Percentiles rank a stretch among this genome's conserved stretches.
These are phyloP conservation scores for Zelleria hepariella DNA, from an alignment of 2,888 invertebrate species.

Conservation along the genomic window DNA sequence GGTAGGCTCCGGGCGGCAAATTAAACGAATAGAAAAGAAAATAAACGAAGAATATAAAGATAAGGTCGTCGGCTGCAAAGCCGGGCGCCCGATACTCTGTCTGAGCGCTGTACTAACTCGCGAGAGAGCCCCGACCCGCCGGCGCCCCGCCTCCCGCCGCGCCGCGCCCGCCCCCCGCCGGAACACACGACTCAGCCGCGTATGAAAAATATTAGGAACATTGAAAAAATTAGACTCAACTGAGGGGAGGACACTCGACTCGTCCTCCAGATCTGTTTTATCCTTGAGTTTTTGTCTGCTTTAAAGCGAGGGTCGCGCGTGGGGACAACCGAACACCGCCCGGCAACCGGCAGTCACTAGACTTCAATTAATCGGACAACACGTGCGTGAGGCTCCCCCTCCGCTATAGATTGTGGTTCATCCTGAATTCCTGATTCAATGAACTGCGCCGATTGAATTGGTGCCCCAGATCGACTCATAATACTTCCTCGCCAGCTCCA, in stretches of 20 bases:
- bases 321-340: conserved; percentile 15
- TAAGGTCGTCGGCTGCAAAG: conserved; percentile 64
- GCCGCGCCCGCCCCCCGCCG: conserved; percentile 30
- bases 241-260: conserved; percentile 25
- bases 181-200: conserved; percentile 27
- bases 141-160: conserved; percentile 40
- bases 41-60: conserved; percentile 65
- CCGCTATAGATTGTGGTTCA: conserved; percentile 31
- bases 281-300: not conserved
- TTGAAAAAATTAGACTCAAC: conserved; percentile 46
- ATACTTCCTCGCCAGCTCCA: not conserved
- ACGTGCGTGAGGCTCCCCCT: conserved; percentile 60
- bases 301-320: conserved; percentile 16
- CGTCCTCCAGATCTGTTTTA: conserved; percentile 24
- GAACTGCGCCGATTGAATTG: conserved; percentile 23
- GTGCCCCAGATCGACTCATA: conserved; percentile 10
- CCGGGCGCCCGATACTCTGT: conserved; percentile 70
- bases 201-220: conserved; percentile 42
- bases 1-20: conserved; percentile 53
- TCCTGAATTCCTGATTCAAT: conserved; percentile 38
- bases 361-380: conserved; percentile 61
- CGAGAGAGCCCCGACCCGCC: conserved; percentile 52
- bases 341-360: conserved; percentile 23
- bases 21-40: conserved; percentile 72
- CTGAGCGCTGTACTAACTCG: conserved; percentile 71